phyloP scores from a whole-genome alignment of 2,888 invertebrate genomes.

The Drosophila paramelanica region DNA sequence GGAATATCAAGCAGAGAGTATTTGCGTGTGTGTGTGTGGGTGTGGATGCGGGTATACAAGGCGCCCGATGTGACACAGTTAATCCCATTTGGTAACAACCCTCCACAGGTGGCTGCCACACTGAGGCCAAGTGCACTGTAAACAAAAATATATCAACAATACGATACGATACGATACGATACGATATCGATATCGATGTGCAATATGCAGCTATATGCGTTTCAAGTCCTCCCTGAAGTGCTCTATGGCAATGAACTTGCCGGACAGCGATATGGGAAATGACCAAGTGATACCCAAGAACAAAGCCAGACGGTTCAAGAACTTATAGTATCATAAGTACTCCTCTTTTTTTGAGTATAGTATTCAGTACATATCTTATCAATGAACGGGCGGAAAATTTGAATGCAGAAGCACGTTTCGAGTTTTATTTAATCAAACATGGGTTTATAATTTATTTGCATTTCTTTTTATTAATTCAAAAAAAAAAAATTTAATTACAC shows the following conservation, averaged over 20 bases:
- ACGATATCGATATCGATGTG: slow-evolving; percentile 1
- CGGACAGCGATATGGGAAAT: slow-evolving; percentile 12
- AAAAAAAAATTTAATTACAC: too few species aligned
- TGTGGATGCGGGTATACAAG: too few species aligned
- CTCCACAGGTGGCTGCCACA: slow-evolving; percentile 14
- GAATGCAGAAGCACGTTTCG: too few species aligned
- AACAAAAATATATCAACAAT: slow-evolving; percentile 2
- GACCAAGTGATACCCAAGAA: slow-evolving; percentile 14
- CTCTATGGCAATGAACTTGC: slow-evolving; percentile 37
- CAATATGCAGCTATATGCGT: neutral
- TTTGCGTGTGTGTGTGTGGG: neutral
- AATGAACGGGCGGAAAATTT: too few species aligned
- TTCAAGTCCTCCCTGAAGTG: neutral
- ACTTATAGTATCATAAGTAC: neutral
- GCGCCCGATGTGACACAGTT: neutral
- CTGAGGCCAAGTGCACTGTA: slow-evolving; percentile 1
- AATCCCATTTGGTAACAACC: slow-evolving; percentile 8
- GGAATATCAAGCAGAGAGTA: neutral
- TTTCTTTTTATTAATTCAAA: too few species aligned
- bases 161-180: neutral
- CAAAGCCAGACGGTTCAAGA: slow-evolving; percentile 26
- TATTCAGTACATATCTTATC: too few species aligned
- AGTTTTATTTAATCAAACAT: too few species aligned
- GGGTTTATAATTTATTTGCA: too few species aligned
- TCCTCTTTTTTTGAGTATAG: too few species aligned